Evolutionary conservation across 2,113 vertebrate species (phyloP).

Genomic region (Manacus vitellinus): DNA sequence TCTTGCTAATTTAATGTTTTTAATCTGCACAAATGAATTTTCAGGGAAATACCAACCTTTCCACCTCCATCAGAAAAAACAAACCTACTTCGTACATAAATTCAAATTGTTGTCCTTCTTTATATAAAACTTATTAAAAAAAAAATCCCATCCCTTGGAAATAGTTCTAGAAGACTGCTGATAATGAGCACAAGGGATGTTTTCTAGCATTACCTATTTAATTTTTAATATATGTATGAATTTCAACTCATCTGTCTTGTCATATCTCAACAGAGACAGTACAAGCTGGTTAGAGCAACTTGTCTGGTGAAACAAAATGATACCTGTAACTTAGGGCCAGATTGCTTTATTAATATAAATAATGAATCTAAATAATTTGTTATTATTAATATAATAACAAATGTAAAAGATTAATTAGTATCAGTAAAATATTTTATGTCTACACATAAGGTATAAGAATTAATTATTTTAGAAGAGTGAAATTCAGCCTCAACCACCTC

Average conservation of each 20-base stretch:
- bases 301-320: background rate
- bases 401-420: background rate
- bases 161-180: conserved; percentile 16
- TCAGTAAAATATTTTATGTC: background rate
- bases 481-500: background rate
- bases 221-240: conserved; percentile 71
- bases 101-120: background rate
- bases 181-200: conserved; percentile 55
- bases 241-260: conserved; percentile 49
- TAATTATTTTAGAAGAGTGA: background rate
- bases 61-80: background rate
- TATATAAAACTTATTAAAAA: background rate
- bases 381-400: background rate
- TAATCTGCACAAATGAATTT: background rate
- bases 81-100: background rate
- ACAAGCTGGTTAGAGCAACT: background rate
- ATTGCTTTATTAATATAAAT: background rate
- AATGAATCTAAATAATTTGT: background rate
- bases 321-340: background rate
- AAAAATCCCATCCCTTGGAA: background rate
- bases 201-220: conserved; percentile 49
- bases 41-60: background rate
- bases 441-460: background rate
- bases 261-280: conserved; percentile 3
- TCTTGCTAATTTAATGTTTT: background rate